Conservation (phyloP, 1,140 invertebrate genomes). For the Hypothenemus hampei region DNA sequence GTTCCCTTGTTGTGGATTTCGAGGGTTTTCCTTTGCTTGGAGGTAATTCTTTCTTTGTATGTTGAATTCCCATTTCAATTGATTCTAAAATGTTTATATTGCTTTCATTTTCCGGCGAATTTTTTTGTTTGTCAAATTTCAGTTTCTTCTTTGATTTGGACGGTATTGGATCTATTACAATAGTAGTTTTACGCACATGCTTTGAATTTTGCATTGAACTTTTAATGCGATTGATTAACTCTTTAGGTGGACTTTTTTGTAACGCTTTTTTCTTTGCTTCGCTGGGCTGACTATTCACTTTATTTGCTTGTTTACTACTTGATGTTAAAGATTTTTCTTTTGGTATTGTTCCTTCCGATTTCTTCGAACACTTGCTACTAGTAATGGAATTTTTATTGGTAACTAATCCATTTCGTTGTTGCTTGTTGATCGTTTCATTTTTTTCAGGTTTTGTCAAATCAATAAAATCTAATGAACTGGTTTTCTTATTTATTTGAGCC, state of each 20-base stretch:
- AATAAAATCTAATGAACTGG: too few species aligned
- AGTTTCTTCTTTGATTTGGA: conserved; percentile 23
- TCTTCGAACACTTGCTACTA: not conserved
- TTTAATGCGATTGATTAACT: conserved; percentile 39
- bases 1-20: not conserved
- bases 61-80: conserved; percentile 41
- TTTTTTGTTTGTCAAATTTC: conserved; percentile 1
- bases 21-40: not conserved
- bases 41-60: conserved; percentile 24
- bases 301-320: conserved; percentile 9
- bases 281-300: conserved; percentile 1
- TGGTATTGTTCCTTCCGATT: not conserved
- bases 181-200: conserved; percentile 39
- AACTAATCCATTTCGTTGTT: not conserved
- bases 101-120: not conserved
- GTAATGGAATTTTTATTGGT: not conserved
- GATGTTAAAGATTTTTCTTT: not conserved
- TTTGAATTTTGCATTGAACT: conserved; percentile 36
- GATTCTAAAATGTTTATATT: conserved; percentile 16
- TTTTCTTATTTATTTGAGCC: too few species aligned
- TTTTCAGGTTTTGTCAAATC: not conserved
- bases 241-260: conserved; percentile 33
- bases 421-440: not conserved
- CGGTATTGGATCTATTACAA: conserved; percentile 39
- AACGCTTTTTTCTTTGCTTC: conserved; percentile 32